These are phyloP conservation scores for Hassar affinis DNA, from an alignment of 2,113 vertebrate genomes.

Conservation along the genomic window DNA sequence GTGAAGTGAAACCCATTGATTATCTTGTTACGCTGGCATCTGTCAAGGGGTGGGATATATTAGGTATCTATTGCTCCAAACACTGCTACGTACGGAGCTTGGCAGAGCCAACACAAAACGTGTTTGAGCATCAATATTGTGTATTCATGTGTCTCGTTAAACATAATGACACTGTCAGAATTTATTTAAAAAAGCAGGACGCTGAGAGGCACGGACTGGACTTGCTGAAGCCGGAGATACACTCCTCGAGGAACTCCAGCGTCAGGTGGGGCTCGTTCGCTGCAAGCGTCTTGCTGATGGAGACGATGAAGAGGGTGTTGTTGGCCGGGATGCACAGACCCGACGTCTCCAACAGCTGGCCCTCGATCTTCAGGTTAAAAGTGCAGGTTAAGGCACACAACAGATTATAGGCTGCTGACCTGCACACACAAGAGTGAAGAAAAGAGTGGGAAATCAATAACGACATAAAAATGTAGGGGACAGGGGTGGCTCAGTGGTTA, in stretches of 20 bases:
- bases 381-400: slow-evolving; percentile 99
- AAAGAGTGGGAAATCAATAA: neutral
- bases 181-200: neutral
- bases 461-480: neutral
- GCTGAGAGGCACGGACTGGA: slow-evolving; percentile 83
- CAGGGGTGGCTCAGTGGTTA: too few relatives aligned
- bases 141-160: neutral
- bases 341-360: slow-evolving; percentile 96
- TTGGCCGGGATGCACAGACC: slow-evolving; percentile 98
- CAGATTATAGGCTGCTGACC: slow-evolving; percentile 98
- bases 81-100: neutral
- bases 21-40: too few relatives aligned
- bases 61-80: too few relatives aligned
- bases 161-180: neutral
- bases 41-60: too few relatives aligned
- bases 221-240: slow-evolving; percentile 99
- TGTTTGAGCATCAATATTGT: neutral
- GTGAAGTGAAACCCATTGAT: too few relatives aligned
- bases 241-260: slow-evolving; percentile 96
- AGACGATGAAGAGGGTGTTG: slow-evolving; percentile 99
- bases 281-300: slow-evolving; percentile 97
- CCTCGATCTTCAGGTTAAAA: slow-evolving; percentile 99
- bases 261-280: slow-evolving; percentile 97
- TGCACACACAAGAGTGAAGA: slow-evolving; percentile 58
- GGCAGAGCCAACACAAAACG: neutral